Percentiles rank a stretch among this genome's conserved stretches.
Evolutionary conservation across 2,888 invertebrate genomes (phyloP).

Genomic region (Tenthredo livida): DNA sequence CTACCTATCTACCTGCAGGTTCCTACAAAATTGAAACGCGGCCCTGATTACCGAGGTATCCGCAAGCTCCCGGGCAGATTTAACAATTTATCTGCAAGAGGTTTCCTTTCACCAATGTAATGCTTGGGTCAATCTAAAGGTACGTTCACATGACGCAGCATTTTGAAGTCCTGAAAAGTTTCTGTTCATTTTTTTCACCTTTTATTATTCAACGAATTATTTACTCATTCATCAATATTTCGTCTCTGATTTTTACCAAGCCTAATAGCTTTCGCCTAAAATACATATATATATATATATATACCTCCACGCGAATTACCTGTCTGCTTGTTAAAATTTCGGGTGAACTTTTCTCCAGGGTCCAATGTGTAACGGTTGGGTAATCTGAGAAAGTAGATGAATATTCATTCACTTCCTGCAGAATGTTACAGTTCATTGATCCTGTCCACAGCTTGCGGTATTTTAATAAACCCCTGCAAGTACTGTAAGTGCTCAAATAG

Average conservation of each 20-base stretch:
- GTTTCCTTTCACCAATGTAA: neutral
- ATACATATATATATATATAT: too few species aligned
- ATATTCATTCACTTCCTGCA: neutral
- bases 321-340: neutral
- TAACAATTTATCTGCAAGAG: conserved; percentile 45
- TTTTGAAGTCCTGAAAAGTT: neutral
- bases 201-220: neutral
- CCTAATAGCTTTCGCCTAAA: neutral
- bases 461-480: neutral
- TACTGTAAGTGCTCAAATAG: neutral
- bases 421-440: conserved; percentile 14
- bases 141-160: neutral
- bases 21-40: conserved; percentile 31
- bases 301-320: neutral
- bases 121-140: conserved; percentile 5
- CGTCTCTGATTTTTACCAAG: neutral
- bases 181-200: neutral
- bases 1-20: neutral
- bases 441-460: neutral
- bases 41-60: conserved; percentile 12
- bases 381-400: neutral
- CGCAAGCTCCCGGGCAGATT: conserved; percentile 32
- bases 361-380: neutral
- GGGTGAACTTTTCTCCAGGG: neutral
- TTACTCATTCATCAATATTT: neutral